These are phyloP conservation scores for Cheilosia impressa DNA, from an alignment of 2,888 invertebrate species.

Conservation along the genomic window DNA sequence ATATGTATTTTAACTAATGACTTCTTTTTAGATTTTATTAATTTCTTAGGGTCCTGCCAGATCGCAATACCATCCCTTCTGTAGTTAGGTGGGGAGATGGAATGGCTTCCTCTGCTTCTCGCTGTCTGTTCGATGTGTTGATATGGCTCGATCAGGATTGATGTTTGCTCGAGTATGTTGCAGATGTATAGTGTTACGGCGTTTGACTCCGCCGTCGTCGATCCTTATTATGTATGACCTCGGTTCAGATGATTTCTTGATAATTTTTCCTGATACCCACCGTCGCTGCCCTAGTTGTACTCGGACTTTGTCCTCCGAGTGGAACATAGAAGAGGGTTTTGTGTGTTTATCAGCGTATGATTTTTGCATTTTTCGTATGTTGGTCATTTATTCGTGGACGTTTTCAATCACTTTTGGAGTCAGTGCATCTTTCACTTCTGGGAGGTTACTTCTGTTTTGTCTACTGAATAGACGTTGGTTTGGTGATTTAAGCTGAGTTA, in stretches of 20 bases:
- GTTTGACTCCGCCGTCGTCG: no score
- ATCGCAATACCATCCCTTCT: slow-evolving; percentile 5
- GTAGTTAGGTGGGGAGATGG: neutral
- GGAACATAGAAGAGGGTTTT: slow-evolving; percentile 16
- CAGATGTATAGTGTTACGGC: no score
- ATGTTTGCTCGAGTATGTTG: neutral
- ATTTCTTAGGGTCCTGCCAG: slow-evolving; percentile 11
- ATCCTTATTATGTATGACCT: slow-evolving; percentile 3
- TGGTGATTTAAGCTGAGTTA: slow-evolving; percentile 22
- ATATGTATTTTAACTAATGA: no score
- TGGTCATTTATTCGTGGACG: slow-evolving; percentile 50
- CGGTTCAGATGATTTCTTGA: slow-evolving; percentile 37
- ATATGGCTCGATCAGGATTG: neutral
- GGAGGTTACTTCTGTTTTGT: slow-evolving; percentile 20
- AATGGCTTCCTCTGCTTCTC: neutral
- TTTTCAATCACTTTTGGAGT: slow-evolving; percentile 32
- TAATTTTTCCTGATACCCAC: slow-evolving; percentile 8
- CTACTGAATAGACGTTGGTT: slow-evolving; percentile 35
- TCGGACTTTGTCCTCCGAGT: slow-evolving; percentile 25
- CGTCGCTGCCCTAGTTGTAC: slow-evolving; percentile 6
- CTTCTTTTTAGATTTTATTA: slow-evolving; percentile 1
- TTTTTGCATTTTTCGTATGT: slow-evolving; percentile 51
- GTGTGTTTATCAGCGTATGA: slow-evolving; percentile 32
- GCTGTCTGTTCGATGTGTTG: neutral
- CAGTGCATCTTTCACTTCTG: neutral